Evolutionary conservation across 2,113 vertebrate species (phyloP).

Genomic region (Natator depressus): DNA sequence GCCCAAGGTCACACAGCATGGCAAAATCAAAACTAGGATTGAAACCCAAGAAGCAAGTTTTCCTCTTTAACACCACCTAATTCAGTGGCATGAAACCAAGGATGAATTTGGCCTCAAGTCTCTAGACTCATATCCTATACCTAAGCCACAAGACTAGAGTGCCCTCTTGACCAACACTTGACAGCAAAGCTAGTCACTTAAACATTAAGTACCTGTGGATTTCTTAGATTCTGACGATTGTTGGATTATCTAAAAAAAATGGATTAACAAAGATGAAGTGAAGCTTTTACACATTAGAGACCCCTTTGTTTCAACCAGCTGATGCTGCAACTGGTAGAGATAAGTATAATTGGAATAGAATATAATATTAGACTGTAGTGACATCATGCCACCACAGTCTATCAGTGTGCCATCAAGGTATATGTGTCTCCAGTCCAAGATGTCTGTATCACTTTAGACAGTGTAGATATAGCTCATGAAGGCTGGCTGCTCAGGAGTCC

Average conservation of each 20-base stretch:
- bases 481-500: background rate
- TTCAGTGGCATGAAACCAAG: background rate
- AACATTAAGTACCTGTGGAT: background rate
- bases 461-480: background rate
- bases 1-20: background rate
- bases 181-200: background rate
- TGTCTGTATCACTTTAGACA: background rate
- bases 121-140: background rate
- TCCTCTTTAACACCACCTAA: background rate
- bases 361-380: too few relatives aligned
- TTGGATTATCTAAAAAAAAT: background rate
- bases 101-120: background rate
- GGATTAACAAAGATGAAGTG: background rate
- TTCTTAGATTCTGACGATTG: background rate
- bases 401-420: background rate
- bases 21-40: background rate
- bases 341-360: too few relatives aligned
- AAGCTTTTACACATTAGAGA: background rate
- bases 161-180: background rate
- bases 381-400: background rate
- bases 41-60: background rate
- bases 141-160: background rate
- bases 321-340: background rate
- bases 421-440: accelerated
- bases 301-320: background rate